These are phyloP conservation scores for Coecobrya sp. DNA, from an alignment of 2,888 invertebrate genomes.

Conservation along the genomic window DNA sequence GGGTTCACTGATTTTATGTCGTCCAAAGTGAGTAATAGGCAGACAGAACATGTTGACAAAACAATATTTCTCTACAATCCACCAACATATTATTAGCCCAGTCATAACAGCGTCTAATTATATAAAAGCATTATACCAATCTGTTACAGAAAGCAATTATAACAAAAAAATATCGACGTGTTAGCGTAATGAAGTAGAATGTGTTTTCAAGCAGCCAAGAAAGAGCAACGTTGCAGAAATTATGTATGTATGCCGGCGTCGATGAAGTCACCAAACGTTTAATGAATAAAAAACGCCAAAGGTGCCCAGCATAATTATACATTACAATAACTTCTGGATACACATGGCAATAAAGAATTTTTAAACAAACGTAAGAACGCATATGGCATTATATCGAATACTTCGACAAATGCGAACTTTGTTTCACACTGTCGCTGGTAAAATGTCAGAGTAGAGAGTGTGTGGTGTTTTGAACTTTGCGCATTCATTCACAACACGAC, in stretches of 20 bases:
- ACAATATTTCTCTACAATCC: neutral
- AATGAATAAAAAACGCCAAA: neutral
- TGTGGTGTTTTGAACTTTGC: slow-evolving; percentile 38
- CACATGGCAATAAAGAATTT: neutral
- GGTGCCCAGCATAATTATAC: neutral
- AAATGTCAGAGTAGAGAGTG: neutral
- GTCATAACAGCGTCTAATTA: neutral
- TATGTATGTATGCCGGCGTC: neutral
- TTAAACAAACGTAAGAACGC: neutral
- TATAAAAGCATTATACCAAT: neutral
- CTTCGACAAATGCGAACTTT: slow-evolving; percentile 41
- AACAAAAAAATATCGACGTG: neutral
- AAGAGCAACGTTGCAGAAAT: slow-evolving; percentile 57
- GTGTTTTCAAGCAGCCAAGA: slow-evolving; percentile 54
- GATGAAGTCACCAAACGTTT: slow-evolving; percentile 42
- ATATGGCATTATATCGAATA: no score
- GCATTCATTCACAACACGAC: slow-evolving; percentile 23
- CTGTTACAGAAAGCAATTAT: neutral
- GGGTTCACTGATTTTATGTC: no score
- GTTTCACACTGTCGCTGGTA: slow-evolving; percentile 2
- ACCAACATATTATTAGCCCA: neutral
- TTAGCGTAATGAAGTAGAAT: neutral
- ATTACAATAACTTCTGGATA: neutral
- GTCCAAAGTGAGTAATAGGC: neutral
- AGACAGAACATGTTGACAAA: neutral